phyloP scores from a whole-genome alignment of 2,113 vertebrate genomes.

The Brienomyrus longianalis region DNA sequence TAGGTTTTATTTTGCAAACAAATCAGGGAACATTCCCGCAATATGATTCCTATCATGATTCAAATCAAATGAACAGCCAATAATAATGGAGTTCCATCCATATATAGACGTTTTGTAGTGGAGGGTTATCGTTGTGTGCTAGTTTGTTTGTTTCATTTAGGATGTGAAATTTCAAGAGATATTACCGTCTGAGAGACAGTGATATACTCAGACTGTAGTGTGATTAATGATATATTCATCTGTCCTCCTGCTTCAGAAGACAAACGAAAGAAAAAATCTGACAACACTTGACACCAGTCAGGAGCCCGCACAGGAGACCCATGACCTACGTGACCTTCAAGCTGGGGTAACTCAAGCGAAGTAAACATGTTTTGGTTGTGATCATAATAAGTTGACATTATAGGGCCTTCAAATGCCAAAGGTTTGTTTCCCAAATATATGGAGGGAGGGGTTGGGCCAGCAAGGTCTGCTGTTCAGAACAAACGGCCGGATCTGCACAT shows the following conservation, averaged over 20 bases:
- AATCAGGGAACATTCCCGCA: background rate
- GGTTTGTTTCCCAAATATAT: constrained; percentile 45
- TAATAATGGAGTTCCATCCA: background rate
- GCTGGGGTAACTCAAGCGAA: constrained; percentile 27
- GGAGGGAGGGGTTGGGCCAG: background rate
- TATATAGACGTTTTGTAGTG: background rate
- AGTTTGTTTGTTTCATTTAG: background rate
- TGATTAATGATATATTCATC: background rate
- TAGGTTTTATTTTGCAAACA: background rate
- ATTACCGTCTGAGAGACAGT: background rate
- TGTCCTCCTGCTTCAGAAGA: background rate
- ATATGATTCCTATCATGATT: background rate
- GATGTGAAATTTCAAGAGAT: background rate
- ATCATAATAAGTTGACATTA: constrained; percentile 35
- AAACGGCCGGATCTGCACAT: background rate
- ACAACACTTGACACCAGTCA: constrained; percentile 5
- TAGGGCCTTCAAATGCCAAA: constrained; percentile 22
- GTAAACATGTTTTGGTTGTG: constrained; percentile 36
- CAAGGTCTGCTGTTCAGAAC: background rate
- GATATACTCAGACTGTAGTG: background rate
- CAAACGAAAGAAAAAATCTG: background rate
- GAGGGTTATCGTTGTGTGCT: background rate
- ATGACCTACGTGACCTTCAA: constrained; percentile 40
- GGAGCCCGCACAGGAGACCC: background rate
- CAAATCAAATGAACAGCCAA: background rate